Conservation (phyloP, 2,113 vertebrate species). For the Entelurus aequoreus region DNA sequence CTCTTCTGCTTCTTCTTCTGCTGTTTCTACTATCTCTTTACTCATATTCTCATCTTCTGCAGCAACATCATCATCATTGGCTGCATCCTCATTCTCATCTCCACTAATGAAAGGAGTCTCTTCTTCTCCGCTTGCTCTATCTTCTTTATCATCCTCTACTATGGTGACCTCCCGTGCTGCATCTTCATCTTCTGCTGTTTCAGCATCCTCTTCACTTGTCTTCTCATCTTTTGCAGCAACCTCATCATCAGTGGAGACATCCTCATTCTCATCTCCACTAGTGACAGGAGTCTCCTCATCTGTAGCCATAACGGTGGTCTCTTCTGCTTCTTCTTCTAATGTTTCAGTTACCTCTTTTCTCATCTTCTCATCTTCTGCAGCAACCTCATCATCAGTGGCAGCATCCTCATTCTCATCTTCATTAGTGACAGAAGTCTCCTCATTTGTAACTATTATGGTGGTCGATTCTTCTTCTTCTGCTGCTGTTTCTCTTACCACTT, state of each 20-base stretch:
- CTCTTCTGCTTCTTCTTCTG: neutral
- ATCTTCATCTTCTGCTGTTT: neutral
- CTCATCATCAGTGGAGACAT: too few relatives aligned
- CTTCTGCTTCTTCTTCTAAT: rapidly evolving
- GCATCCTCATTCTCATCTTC: neutral
- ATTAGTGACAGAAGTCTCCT: neutral
- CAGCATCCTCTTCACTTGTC: neutral
- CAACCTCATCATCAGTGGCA: slow-evolving; percentile 4
- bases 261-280: slow-evolving; percentile 1
- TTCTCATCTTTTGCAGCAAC: neutral
- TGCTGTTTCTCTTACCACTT: neutral
- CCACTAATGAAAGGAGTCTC: slow-evolving; percentile 8
- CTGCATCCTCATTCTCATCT: neutral
- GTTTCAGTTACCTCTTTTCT: slow-evolving; percentile 4
- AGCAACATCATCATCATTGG: too few relatives aligned
- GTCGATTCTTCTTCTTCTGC: slow-evolving; percentile 1
- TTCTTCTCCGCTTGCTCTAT: slow-evolving; percentile 7
- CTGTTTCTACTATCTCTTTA: slow-evolving; percentile 1
- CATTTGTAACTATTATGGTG: too few relatives aligned
- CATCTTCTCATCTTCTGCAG: neutral
- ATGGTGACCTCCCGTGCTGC: neutral
- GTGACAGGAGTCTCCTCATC: slow-evolving; percentile 1
- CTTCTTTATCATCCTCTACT: slow-evolving; percentile 11
- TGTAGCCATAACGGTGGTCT: neutral
- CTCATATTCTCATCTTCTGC: neutral